Evolutionary conservation across 2,888 invertebrate species (phyloP).

Genomic region (Phalera bucephala): DNA sequence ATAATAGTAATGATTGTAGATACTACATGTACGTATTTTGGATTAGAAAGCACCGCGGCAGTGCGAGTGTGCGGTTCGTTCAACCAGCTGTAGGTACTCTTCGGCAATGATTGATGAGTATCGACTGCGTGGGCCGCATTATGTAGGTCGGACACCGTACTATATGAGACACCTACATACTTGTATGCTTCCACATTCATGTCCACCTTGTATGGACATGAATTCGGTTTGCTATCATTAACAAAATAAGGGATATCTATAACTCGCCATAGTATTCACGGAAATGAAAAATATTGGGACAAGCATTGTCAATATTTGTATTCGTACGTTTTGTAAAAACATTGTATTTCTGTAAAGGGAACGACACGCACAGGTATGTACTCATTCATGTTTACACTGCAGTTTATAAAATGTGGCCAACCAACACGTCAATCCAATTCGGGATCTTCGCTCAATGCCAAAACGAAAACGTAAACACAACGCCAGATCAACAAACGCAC

Average conservation of each 20-base stretch:
- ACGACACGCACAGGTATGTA: slow-evolving; percentile 31
- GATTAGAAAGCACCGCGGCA: slow-evolving; percentile 56
- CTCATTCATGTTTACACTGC: slow-evolving; percentile 56
- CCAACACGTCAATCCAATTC: slow-evolving; percentile 65
- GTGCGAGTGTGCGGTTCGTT: slow-evolving; percentile 43
- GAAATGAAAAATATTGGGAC: slow-evolving; percentile 2
- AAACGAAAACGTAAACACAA: slow-evolving; percentile 73
- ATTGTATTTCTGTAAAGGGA: slow-evolving; percentile 8
- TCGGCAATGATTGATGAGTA: slow-evolving; percentile 67
- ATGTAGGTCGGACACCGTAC: slow-evolving; percentile 56
- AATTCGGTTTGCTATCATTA: slow-evolving; percentile 19
- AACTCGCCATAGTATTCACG: slow-evolving; percentile 12
- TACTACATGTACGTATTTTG: slow-evolving; percentile 35
- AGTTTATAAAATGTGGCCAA: slow-evolving; percentile 54
- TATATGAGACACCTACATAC: slow-evolving; percentile 58
- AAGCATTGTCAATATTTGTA: too few species aligned
- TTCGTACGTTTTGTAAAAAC: slow-evolving; percentile 2
- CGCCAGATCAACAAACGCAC: slow-evolving; percentile 64
- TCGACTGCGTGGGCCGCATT: slow-evolving; percentile 62
- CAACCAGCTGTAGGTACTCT: slow-evolving; percentile 45
- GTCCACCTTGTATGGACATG: slow-evolving; percentile 47
- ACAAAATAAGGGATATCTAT: slow-evolving; percentile 15
- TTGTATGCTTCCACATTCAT: slow-evolving; percentile 46
- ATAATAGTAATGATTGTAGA: slow-evolving; percentile 42
- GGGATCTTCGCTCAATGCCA: slow-evolving; percentile 71